Percentiles rank a stretch among this genome's conserved stretches.
phyloP scores from a whole-genome alignment of 2,797 vertebrate genomes.

The Limosa lapponica region DNA sequence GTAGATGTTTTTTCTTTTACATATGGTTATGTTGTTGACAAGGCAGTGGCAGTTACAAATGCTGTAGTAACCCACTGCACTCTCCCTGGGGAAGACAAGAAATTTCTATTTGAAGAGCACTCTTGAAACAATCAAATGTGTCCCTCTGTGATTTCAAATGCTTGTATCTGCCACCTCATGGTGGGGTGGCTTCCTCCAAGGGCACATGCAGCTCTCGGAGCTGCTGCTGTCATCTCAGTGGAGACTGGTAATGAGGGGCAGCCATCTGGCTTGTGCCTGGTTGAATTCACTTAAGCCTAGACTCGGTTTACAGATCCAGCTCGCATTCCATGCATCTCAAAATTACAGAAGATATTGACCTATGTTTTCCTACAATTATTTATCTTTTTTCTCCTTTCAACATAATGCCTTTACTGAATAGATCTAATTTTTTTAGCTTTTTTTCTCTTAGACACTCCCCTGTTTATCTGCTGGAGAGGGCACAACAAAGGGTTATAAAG shows the following conservation, averaged over 20 bases:
- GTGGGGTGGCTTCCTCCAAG: neutral
- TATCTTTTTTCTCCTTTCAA: neutral
- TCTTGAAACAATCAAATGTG: neutral
- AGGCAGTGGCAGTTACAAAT: constrained; percentile 3
- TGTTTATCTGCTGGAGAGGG: neutral
- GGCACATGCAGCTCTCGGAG: neutral
- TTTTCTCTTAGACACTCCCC: neutral
- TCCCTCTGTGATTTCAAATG: neutral
- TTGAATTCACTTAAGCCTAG: neutral
- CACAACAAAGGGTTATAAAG: too few relatives aligned
- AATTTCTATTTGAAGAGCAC: neutral
- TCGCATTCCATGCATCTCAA: neutral
- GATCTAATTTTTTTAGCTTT: neutral
- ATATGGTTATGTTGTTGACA: neutral
- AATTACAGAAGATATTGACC: neutral
- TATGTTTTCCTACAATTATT: neutral
- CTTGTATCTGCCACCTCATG: neutral
- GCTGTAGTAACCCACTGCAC: neutral
- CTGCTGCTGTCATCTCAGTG: neutral
- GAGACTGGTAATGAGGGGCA: neutral
- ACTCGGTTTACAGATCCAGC: neutral
- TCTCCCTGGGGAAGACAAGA: neutral
- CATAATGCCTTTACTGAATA: neutral
- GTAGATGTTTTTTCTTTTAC: neutral
- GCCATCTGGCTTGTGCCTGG: neutral